These are phyloP conservation scores for Ammospiza caudacuta DNA, from an alignment of 2,113 vertebrate species.

Conservation along the genomic window DNA sequence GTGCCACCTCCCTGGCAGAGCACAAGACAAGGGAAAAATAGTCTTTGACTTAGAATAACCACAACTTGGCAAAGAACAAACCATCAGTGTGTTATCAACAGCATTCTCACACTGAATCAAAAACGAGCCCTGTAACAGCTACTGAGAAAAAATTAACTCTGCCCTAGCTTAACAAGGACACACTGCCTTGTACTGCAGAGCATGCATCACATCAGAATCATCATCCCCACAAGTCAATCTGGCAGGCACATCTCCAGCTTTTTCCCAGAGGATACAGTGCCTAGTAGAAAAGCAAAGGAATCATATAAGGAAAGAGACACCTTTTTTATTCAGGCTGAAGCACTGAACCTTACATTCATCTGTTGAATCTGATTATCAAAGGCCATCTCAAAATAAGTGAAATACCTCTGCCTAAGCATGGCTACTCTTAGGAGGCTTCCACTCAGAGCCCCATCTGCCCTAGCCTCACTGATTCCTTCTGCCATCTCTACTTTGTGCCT, in stretches of 20 bases:
- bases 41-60: background rate
- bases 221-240: background rate
- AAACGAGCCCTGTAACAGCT: background rate
- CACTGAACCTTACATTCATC: background rate
- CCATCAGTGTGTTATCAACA: background rate
- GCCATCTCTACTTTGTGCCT: background rate
- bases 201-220: background rate
- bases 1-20: accelerated
- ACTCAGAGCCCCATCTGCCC: background rate
- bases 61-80: background rate
- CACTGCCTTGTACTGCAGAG: background rate
- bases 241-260: background rate
- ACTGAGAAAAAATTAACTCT: background rate
- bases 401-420: background rate
- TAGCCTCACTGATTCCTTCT: background rate
- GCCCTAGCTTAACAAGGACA: background rate
- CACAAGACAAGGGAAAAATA: background rate
- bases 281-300: background rate
- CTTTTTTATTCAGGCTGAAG: background rate
- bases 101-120: background rate
- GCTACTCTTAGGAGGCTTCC: background rate
- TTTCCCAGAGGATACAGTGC: background rate
- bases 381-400: background rate
- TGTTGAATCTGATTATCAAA: background rate
- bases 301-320: background rate